Percentiles rank a stretch among this genome's conserved stretches.
phyloP scores from a whole-genome alignment of 2,797 vertebrate genomes.

The Pyrocephalus nanus region DNA sequence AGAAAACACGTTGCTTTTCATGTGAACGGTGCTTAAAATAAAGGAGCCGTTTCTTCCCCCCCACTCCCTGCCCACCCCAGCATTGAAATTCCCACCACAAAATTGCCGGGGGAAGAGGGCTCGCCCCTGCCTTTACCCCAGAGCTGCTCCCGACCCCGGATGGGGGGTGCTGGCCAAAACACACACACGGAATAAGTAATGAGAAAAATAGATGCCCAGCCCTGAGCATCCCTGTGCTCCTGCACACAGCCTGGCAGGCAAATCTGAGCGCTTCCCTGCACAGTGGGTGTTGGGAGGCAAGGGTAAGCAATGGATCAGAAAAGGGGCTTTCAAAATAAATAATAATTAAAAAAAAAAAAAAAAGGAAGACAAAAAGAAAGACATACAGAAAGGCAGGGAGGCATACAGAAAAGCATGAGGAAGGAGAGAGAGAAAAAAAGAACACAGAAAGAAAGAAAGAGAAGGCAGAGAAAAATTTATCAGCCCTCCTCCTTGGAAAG shows the following conservation, averaged over 20 bases:
- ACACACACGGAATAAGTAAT: background rate
- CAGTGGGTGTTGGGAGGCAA: background rate
- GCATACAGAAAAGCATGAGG: too few species aligned
- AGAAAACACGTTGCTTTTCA: background rate
- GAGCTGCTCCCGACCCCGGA: background rate
- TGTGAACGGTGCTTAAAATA: background rate
- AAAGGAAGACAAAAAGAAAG: too few species aligned
- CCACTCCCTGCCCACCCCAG: accelerated
- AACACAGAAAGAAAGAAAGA: background rate
- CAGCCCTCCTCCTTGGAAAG: background rate
- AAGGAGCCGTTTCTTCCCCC: background rate
- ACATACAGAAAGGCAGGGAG: background rate
- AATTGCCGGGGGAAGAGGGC: background rate
- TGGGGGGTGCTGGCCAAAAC: background rate
- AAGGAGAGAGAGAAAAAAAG: background rate
- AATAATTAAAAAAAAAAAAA: too few species aligned
- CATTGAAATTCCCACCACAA: slow-evolving; percentile 11
- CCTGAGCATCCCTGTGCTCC: background rate
- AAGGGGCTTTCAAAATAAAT: background rate
- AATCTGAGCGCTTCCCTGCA: background rate
- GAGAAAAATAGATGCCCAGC: slow-evolving; percentile 2
- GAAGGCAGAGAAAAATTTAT: background rate
- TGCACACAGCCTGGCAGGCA: background rate
- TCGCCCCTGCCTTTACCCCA: background rate
- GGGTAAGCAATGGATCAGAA: background rate